Conservation (phyloP, 2,888 invertebrate species). For the Ligdia adustata region DNA sequence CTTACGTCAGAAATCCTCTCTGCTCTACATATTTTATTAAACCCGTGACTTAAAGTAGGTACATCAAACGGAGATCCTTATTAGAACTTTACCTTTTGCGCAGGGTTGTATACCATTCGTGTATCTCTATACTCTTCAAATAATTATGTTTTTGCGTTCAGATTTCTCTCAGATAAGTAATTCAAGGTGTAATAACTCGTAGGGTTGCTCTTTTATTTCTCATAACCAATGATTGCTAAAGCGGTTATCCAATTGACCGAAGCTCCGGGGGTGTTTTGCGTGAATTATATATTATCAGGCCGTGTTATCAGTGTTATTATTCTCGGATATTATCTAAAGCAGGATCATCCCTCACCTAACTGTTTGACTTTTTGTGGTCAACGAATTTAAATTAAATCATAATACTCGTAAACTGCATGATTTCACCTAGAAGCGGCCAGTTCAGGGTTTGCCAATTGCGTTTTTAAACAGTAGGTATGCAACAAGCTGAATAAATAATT, state of each 20-base stretch:
- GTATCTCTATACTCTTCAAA: no score
- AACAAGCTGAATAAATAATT: no score
- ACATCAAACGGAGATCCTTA: neutral
- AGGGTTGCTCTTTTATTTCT: slow-evolving; percentile 15
- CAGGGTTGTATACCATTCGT: neutral
- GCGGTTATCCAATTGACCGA: slow-evolving; percentile 13
- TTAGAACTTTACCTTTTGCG: neutral
- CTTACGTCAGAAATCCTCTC: neutral
- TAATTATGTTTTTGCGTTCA: neutral
- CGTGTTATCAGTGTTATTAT: slow-evolving; percentile 39
- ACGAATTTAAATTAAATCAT: no score
- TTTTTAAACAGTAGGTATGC: no score
- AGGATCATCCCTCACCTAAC: no score
- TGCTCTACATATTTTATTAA: slow-evolving; percentile 4
- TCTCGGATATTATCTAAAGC: slow-evolving; percentile 39
- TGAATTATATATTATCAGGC: slow-evolving; percentile 27
- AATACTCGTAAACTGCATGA: no score
- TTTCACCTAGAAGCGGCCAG: no score
- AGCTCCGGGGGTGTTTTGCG: slow-evolving; percentile 16
- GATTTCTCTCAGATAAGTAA: no score
- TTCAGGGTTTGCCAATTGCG: no score
- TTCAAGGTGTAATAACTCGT: neutral
- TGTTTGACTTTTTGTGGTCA: no score
- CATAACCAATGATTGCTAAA: slow-evolving; percentile 19
- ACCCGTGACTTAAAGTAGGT: neutral